Conservation (phyloP, 1,140 invertebrate genomes). For the Hermetia illucens region DNA sequence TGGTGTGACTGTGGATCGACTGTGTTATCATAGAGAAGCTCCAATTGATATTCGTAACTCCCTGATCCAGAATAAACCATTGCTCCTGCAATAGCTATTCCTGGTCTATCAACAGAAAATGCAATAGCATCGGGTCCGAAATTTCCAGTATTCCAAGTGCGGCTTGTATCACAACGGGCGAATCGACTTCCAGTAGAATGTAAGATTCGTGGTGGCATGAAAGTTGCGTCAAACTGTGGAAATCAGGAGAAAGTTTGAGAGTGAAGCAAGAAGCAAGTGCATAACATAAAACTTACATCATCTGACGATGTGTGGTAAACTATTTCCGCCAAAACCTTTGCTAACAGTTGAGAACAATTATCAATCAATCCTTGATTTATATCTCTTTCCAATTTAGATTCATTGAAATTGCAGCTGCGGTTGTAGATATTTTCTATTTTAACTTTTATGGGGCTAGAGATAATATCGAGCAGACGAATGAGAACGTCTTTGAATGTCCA, state of each 20-base stretch:
- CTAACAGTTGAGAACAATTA: slow-evolving; percentile 74
- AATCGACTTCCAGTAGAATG: slow-evolving; percentile 82
- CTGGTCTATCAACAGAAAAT: slow-evolving; percentile 81
- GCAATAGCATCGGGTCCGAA: slow-evolving; percentile 94
- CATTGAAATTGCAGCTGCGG: slow-evolving; percentile 14
- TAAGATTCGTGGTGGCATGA: slow-evolving; percentile 41
- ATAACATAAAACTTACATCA: slow-evolving; percentile 13
- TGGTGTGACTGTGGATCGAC: slow-evolving; percentile 32
- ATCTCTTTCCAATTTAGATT: slow-evolving; percentile 12
- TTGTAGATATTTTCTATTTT: slow-evolving; percentile 32
- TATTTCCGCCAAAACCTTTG: slow-evolving; percentile 76
- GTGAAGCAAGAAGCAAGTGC: not conserved
- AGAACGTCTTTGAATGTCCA: slow-evolving; percentile 79
- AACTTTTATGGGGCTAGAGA: slow-evolving; percentile 58
- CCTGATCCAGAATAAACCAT: slow-evolving; percentile 76
- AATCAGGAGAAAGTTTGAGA: slow-evolving; percentile 8
- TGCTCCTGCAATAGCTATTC: slow-evolving; percentile 77
- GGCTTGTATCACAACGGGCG: slow-evolving; percentile 69
- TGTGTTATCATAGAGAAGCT: slow-evolving; percentile 67
- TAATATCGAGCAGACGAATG: slow-evolving; percentile 65
- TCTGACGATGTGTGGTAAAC: slow-evolving; percentile 46
- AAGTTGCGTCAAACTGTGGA: slow-evolving; percentile 41
- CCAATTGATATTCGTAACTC: slow-evolving; percentile 80
- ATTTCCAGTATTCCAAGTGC: slow-evolving; percentile 94
- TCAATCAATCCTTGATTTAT: slow-evolving; percentile 44